phyloP scores from a whole-genome alignment of 2,888 invertebrate species.

The Patella pellucida region DNA sequence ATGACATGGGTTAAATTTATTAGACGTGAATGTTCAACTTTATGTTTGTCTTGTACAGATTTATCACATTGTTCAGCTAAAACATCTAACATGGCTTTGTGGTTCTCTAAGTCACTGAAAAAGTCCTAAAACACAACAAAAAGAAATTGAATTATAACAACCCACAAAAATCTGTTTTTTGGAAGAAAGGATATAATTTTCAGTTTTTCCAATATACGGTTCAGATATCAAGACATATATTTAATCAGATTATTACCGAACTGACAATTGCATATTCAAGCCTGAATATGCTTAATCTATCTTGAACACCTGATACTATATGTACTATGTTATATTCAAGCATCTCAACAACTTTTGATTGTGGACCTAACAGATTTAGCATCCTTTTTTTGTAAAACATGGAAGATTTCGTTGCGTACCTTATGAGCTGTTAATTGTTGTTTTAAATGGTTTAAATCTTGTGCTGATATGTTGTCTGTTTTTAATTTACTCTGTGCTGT shows the following conservation, averaged over 20 bases:
- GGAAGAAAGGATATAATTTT: too few relatives aligned
- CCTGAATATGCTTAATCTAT: background rate
- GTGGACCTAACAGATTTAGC: too few relatives aligned
- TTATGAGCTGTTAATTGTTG: conserved; percentile 65
- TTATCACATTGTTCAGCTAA: conserved; percentile 60
- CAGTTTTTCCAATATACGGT: too few relatives aligned
- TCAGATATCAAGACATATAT: too few relatives aligned
- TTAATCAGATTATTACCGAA: too few relatives aligned
- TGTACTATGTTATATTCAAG: background rate
- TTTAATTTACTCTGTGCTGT: conserved; percentile 64
- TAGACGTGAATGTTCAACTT: conserved; percentile 51
- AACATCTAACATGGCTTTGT: conserved; percentile 64
- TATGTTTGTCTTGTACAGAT: conserved; percentile 50
- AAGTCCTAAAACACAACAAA: conserved; percentile 55
- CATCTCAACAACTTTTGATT: background rate
- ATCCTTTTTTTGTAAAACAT: too few relatives aligned
- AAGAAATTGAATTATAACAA: background rate
- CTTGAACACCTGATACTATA: too few relatives aligned
- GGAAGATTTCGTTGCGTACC: conserved; percentile 38
- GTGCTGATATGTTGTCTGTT: conserved; percentile 52
- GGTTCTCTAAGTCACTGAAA: conserved; percentile 66
- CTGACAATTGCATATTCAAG: background rate
- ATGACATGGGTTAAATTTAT: conserved; percentile 57
- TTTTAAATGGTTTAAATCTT: conserved; percentile 61
- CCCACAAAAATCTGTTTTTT: too few relatives aligned